A percentile compares a stretch with the other conserved stretches of the same genome.
Evolutionary conservation across 2,113 vertebrate species (phyloP).

Genomic region (Nibea coibor): DNA sequence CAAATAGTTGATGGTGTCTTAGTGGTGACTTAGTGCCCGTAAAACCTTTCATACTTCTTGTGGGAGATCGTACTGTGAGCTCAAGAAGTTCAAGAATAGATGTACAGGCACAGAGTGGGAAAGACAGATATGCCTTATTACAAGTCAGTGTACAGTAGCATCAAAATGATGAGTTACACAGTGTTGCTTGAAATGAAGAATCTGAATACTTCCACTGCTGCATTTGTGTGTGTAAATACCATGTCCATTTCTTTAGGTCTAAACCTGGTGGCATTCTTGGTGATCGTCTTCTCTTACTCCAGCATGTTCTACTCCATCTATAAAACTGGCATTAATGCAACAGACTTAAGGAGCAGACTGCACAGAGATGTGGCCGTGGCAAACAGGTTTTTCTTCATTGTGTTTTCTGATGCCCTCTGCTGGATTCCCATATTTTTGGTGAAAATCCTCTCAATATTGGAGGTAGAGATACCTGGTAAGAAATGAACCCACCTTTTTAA

Average conservation of each 20-base stretch:
- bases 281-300: constrained; percentile 82
- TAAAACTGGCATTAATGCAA: constrained; percentile 82
- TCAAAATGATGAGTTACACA: too few species aligned
- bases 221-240: constrained; percentile 21
- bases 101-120: too few species aligned
- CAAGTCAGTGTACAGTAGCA: too few species aligned
- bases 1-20: too few species aligned
- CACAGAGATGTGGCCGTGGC: constrained; percentile 82
- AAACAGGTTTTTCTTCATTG: constrained; percentile 87
- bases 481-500: not conserved
- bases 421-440: constrained; percentile 89
- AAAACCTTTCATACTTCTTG: too few species aligned
- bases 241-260: constrained; percentile 75
- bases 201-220: not conserved
- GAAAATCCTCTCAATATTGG: constrained; percentile 84
- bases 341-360: constrained; percentile 80
- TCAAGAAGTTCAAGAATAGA: too few species aligned
- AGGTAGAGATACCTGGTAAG: constrained; percentile 85
- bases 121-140: too few species aligned
- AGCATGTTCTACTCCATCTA: constrained; percentile 87
- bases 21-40: too few species aligned
- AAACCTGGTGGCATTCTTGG: constrained; percentile 86
- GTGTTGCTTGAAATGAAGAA: not conserved
- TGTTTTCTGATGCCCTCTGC: constrained; percentile 94
- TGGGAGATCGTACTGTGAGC: too few species aligned